Evolutionary conservation across 2,113 vertebrate species (phyloP).

Genomic region (Myiozetetes cayanensis): DNA sequence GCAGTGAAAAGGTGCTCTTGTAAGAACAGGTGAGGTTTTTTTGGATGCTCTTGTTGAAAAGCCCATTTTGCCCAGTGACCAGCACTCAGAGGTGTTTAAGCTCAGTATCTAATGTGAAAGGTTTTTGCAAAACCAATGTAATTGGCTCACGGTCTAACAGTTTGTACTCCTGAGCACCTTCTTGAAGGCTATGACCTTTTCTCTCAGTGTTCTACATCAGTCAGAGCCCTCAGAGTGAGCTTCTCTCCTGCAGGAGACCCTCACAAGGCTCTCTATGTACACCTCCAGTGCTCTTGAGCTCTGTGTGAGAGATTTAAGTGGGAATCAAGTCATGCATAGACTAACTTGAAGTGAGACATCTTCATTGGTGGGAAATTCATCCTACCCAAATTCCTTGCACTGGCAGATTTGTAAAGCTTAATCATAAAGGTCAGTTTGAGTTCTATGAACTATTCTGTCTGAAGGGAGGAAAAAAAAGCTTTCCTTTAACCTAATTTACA

Average conservation of each 20-base stretch:
- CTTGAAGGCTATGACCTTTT: background rate
- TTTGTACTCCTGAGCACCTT: background rate
- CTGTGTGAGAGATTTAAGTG: background rate
- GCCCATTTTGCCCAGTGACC: background rate
- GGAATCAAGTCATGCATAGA: background rate
- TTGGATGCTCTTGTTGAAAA: background rate
- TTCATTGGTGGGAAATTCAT: background rate
- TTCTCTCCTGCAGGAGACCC: background rate
- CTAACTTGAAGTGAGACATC: background rate
- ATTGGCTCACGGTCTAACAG: background rate
- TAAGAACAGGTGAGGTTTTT: background rate
- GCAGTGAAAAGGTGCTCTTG: background rate
- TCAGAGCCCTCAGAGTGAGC: background rate
- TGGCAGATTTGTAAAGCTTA: conserved; percentile 10
- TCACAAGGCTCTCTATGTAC: background rate
- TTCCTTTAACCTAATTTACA: conserved; percentile 11
- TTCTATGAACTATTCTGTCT: background rate
- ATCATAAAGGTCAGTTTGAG: background rate
- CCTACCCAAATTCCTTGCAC: background rate
- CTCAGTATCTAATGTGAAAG: background rate
- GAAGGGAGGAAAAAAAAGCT: background rate
- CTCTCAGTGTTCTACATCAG: background rate
- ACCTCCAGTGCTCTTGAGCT: background rate
- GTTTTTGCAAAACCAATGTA: background rate
- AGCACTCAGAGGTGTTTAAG: background rate